Evolutionary conservation across 1,140 invertebrate species (phyloP).

Genomic region (Drosophila bipectinata): DNA sequence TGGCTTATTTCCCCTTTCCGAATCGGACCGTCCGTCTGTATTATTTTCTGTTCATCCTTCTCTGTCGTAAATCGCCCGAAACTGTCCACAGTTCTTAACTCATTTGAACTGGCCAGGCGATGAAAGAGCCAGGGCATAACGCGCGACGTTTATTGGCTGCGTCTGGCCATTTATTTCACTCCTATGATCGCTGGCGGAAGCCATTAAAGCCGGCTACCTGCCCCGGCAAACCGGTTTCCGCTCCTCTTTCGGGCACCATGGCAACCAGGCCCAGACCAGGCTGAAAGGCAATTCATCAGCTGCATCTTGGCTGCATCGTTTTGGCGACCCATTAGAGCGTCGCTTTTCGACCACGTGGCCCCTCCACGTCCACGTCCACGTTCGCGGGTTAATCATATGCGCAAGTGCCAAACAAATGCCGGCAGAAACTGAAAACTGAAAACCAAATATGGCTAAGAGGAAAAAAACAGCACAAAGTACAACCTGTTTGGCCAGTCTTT

Average conservation of each 20-base stretch:
- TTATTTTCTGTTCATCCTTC: not conserved
- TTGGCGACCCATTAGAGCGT: slow-evolving; percentile 81
- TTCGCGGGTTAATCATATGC: slow-evolving; percentile 70
- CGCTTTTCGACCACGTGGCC: slow-evolving; percentile 62
- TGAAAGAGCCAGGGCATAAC: slow-evolving; percentile 69
- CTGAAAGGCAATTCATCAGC: slow-evolving; percentile 64
- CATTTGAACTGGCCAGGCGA: slow-evolving; percentile 64
- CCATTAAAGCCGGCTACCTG: slow-evolving; percentile 77
- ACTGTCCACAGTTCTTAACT: slow-evolving; percentile 82
- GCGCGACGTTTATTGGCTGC: slow-evolving; percentile 83
- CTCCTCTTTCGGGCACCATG: slow-evolving; percentile 49
- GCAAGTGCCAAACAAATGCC: slow-evolving; percentile 74
- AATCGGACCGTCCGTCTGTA: not conserved
- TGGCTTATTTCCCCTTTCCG: not conserved
- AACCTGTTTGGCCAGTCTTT: slow-evolving; percentile 49
- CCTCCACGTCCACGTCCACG: slow-evolving; percentile 4
- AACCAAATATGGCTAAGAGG: not conserved
- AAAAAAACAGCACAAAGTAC: slow-evolving; percentile 21
- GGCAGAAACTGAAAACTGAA: slow-evolving; percentile 4
- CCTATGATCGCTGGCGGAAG: slow-evolving; percentile 83
- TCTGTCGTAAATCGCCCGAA: slow-evolving; percentile 62
- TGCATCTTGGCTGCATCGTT: slow-evolving; percentile 41
- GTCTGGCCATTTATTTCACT: slow-evolving; percentile 83
- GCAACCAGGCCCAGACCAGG: slow-evolving; percentile 51
- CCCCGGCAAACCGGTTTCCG: slow-evolving; percentile 64